These are phyloP conservation scores for Lacanobia oleracea DNA, from an alignment of 2,888 invertebrate species.

Conservation along the genomic window DNA sequence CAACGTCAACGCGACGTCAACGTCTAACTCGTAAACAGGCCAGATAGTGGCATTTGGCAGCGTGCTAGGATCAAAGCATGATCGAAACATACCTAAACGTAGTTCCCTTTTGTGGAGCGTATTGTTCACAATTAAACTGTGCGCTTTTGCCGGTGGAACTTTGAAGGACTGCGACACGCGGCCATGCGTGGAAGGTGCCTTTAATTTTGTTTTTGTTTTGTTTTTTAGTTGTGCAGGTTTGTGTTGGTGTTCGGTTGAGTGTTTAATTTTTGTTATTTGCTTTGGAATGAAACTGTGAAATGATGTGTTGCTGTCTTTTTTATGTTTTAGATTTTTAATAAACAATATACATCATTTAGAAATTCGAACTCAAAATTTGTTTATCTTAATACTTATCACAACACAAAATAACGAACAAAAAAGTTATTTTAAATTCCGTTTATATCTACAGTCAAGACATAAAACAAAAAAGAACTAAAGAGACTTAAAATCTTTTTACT, in stretches of 20 bases:
- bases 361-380: background rate
- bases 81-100: slow-evolving; percentile 41
- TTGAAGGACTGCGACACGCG: slow-evolving; percentile 28
- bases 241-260: background rate
- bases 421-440: background rate
- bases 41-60: slow-evolving; percentile 21
- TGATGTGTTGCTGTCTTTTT: background rate
- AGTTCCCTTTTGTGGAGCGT: slow-evolving; percentile 53
- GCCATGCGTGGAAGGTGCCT: slow-evolving; percentile 1
- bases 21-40: slow-evolving; percentile 34
- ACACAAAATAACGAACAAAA: background rate
- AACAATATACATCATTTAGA: no score
- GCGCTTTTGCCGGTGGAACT: slow-evolving; percentile 42
- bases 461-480: background rate
- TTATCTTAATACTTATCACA: background rate
- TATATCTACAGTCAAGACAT: background rate
- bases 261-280: background rate
- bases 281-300: background rate
- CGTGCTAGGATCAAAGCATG: slow-evolving; percentile 53
- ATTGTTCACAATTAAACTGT: slow-evolving; percentile 40
- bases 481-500: background rate
- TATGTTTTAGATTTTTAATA: no score
- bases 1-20: slow-evolving; percentile 11
- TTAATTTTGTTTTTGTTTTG: slow-evolving; percentile 7
- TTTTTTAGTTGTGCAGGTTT: slow-evolving; percentile 15